Evolutionary conservation across 2,888 invertebrate species (phyloP).

Genomic region (Sphaeridia pumilis): DNA sequence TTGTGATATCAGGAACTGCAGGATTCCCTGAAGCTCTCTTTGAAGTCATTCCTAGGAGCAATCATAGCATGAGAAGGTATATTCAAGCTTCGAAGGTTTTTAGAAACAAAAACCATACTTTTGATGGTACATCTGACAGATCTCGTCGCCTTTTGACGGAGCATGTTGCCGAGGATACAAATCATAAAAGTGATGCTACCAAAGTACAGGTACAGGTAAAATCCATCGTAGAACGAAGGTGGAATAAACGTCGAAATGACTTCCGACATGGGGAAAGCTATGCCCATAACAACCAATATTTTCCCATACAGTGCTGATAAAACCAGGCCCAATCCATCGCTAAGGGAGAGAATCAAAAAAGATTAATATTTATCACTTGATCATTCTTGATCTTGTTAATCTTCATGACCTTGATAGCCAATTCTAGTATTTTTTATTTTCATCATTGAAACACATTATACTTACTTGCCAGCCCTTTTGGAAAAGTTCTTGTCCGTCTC

Average conservation of each 20-base stretch:
- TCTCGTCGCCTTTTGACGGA: constrained; percentile 45
- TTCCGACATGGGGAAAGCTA: constrained; percentile 91
- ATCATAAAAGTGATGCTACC: constrained; percentile 73
- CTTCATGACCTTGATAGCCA: too few relatives aligned
- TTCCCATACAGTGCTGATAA: constrained; percentile 88
- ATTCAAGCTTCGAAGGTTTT: background rate
- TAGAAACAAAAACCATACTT: constrained; percentile 18
- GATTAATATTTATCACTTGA: too few relatives aligned
- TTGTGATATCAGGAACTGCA: constrained; percentile 24
- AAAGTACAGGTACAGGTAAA: constrained; percentile 74
- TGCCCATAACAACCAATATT: constrained; percentile 83
- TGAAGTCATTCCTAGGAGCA: constrained; percentile 28
- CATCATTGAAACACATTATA: too few relatives aligned
- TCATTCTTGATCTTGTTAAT: too few relatives aligned
- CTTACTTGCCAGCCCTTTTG: constrained; percentile 32
- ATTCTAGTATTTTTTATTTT: too few relatives aligned
- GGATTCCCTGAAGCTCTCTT: constrained; percentile 23
- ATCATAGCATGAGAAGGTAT: background rate
- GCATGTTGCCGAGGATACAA: constrained; percentile 69
- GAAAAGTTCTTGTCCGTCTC: constrained; percentile 19
- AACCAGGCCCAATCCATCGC: constrained; percentile 76
- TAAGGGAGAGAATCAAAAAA: too few relatives aligned
- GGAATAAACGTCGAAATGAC: constrained; percentile 89
- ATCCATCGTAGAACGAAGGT: constrained; percentile 83
- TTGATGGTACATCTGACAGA: constrained; percentile 33